Percentiles rank a stretch among this genome's conserved stretches.
These are phyloP conservation scores for Sesia apiformis DNA, from an alignment of 2,888 invertebrate genomes.

Conservation along the genomic window DNA sequence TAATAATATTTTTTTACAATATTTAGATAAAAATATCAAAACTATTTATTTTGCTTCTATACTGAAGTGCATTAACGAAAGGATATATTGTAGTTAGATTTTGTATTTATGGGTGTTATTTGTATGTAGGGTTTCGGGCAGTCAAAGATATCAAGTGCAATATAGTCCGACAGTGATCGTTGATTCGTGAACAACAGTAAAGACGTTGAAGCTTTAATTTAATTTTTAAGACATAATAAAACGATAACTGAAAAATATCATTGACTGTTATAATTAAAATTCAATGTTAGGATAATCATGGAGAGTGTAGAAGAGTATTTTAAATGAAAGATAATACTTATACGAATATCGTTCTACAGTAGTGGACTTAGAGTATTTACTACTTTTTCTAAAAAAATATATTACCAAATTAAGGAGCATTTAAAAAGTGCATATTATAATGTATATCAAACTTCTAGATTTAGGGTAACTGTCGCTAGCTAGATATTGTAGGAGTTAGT, in stretches of 20 bases:
- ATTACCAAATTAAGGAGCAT: not conserved
- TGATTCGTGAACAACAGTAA: not conserved
- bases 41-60: slow-evolving; percentile 37
- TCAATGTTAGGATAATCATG: not conserved
- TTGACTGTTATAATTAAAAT: slow-evolving; percentile 10
- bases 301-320: not conserved
- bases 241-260: slow-evolving; percentile 6
- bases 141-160: not conserved
- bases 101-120: slow-evolving; percentile 4
- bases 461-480: not conserved
- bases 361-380: not conserved
- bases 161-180: not conserved
- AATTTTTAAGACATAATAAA: slow-evolving; percentile 30
- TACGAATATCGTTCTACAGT: not conserved
- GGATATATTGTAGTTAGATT: slow-evolving; percentile 17
- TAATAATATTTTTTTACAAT: slow-evolving; percentile 23
- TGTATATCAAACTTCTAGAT: not conserved
- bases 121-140: not conserved
- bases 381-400: not conserved
- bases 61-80: slow-evolving; percentile 26
- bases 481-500: not conserved
- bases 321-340: no score
- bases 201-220: slow-evolving; percentile 42
- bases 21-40: slow-evolving; percentile 8
- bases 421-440: not conserved